Evolutionary conservation across 2,113 vertebrate species (phyloP), one percentile per base, ranked within the genome.

Genomic region (Mobula hypostoma): DNA sequence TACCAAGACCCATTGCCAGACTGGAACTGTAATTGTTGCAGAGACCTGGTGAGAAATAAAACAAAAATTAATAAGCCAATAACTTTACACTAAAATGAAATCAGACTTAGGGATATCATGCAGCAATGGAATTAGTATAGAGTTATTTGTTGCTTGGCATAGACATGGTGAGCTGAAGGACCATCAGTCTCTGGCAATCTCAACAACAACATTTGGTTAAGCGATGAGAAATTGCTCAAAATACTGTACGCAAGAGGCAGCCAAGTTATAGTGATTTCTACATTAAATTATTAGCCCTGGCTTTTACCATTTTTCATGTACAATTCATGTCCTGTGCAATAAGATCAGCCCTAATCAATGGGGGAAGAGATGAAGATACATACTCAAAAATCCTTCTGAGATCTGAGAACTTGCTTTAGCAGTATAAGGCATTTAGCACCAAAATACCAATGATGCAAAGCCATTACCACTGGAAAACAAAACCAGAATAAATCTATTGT

Each of bases 1-100:
- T 87, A 97, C 95, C 94, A 97, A 95, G 79, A 97, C 95, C 17
- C 94, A 94, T 94, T 97, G 97, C 97, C 97, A 98, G 72, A 97
- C 14, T 48, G 97, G 97, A 94, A 97, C 95, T 5, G 96, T 96
- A 85, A 97, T 2, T 0, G 95, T 95, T 78, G 97, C 96, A 17
- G 96, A 95, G 27, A 94, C 94, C 97, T 97, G 95, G 5, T 95
- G 27, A 77, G 29, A 94, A 5, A 94, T 17, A 94, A 80, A 94
- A 94, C 19, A 61, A 32, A 90, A 83, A 88, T 77, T 74, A 93
- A 93, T 70, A 93, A 70, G 68, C 40, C 72, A 72, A 92, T 4
- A 29, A 24, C 14, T 27, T 85, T 63, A 29, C 29, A 88, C 32
- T 66, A 88, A 58, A 88, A 88, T 32, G 17, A 32, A n/a, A 90